These are phyloP conservation scores for Pangasius sanitwongsei DNA, from an alignment of 2,797 vertebrate genomes.

Conservation along the genomic window DNA sequence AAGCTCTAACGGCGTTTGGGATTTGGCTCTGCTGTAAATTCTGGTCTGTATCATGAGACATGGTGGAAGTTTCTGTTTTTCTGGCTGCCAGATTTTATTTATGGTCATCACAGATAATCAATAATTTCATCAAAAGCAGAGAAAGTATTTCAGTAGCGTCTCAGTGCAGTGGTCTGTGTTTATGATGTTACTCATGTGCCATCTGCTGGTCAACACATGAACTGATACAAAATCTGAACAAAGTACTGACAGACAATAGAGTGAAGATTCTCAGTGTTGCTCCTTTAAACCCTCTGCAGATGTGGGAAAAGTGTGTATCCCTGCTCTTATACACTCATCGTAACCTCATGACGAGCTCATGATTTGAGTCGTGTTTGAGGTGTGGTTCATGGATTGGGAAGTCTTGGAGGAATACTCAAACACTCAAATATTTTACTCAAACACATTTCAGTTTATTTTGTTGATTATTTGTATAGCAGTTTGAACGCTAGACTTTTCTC, in stretches of 20 bases:
- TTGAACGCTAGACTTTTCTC: not conserved
- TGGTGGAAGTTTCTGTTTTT: not conserved
- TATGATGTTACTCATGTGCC: constrained; percentile 34
- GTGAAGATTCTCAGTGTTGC: not conserved
- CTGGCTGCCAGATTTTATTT: not conserved
- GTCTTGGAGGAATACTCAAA: not conserved
- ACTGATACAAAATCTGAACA: not conserved
- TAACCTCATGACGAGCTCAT: not conserved
- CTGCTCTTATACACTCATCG: too few relatives aligned
- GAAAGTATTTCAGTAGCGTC: not conserved
- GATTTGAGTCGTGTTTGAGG: not conserved
- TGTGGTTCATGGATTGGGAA: not conserved
- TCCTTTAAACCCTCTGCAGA: not conserved
- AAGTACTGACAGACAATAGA: too few relatives aligned
- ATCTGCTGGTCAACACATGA: constrained; percentile 39
- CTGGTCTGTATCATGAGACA: too few relatives aligned
- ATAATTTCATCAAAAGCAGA: too few relatives aligned
- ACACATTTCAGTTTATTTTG: not conserved
- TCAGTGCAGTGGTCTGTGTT: not conserved
- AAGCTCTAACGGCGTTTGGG: not conserved
- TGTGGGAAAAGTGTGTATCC: not conserved
- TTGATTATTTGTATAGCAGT: not conserved
- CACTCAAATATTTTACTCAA: too few relatives aligned
- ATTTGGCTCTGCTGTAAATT: too few relatives aligned
- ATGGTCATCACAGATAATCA: not conserved